Evolutionary conservation across 2,888 invertebrate genomes (phyloP), one percentile per base, ranked within the genome.

Genomic region (Orthosia incerta): DNA sequence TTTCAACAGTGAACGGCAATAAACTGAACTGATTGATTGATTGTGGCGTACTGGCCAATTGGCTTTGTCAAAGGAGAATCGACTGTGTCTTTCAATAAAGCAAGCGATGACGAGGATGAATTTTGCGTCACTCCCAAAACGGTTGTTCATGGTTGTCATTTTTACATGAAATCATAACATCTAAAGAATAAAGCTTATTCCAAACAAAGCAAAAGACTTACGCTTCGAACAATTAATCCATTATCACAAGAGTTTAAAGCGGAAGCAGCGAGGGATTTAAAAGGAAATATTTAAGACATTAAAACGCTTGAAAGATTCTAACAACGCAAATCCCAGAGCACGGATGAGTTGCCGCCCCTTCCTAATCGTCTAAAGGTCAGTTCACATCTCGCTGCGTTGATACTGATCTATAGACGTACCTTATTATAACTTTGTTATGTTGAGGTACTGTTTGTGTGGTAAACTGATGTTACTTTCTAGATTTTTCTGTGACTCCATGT

Each of bases 361-460:
- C 48, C 55, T 75, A 39, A 67, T 66, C 62, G 9, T 39, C 11
- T 80, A 66, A 70, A 79, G 59, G 63, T 80, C 75, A 70, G 4
- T 59, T 79, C 23, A 66, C 39, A 70, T 75, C 23, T 66, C 20
- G 50, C 26, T 18, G 39, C 20, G 4, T 55, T 26, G 16, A 23
- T 45, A 39, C 26, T 39, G 11, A 48, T 15, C 3, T 68, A 56
- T 20, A 46, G 13, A 9, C 9, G 9, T 1, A 39, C 9, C 9
- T 39, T 39, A 39, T 39, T 39, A 39, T 39, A 9, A 39, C 9
- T 39, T 0, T 9, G 39, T 4, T 39, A 39, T 39, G 39, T 39
- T 39, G n/a, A 45, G 18, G 16, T 16, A 31, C 46, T 55, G 16
- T 5, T 23, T 20, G 0, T 66, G 11, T 31, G 12, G n/a, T 53